phyloP scores from a whole-genome alignment of 2,113 vertebrate species.

The Pogona vitticeps region DNA sequence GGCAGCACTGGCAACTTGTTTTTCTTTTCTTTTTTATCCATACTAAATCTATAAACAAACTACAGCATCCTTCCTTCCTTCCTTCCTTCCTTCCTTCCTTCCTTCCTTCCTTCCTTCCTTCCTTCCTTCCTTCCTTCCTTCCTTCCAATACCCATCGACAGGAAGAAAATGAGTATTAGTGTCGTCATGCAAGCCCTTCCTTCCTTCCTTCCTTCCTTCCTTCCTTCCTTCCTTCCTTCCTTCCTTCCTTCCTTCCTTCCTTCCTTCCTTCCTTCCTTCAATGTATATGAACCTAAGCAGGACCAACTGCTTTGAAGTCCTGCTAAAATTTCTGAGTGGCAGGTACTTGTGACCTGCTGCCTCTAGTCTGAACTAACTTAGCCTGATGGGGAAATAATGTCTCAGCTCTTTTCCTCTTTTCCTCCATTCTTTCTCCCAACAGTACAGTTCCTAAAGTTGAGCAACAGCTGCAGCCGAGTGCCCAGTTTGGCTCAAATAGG shows the following conservation, averaged over 20 bases:
- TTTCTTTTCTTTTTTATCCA: neutral
- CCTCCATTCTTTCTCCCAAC: neutral
- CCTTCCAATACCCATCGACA: too few relatives aligned
- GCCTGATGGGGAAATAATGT: constrained; percentile 10
- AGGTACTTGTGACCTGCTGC: constrained; percentile 16
- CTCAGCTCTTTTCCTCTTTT: constrained; percentile 2
- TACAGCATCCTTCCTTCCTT: neutral
- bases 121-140: too few relatives aligned
- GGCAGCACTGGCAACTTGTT: neutral
- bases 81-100: too few relatives aligned
- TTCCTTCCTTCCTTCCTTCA: too few relatives aligned
- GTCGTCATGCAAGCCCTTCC: too few relatives aligned
- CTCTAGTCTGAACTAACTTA: constrained; percentile 11
- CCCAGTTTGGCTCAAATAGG: constrained; percentile 1
- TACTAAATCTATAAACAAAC: constrained; percentile 18
- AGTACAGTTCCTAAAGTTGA: neutral
- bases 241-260: neutral
- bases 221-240: neutral
- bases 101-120: too few relatives aligned
- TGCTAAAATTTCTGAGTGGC: constrained; percentile 1
- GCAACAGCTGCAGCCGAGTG: constrained; percentile 17
- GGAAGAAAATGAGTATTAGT: too few relatives aligned
- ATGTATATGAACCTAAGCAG: neutral
- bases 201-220: neutral
- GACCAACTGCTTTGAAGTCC: neutral